Conservation (phyloP, 2,113 vertebrate genomes). For the Callipepla californica region DNA sequence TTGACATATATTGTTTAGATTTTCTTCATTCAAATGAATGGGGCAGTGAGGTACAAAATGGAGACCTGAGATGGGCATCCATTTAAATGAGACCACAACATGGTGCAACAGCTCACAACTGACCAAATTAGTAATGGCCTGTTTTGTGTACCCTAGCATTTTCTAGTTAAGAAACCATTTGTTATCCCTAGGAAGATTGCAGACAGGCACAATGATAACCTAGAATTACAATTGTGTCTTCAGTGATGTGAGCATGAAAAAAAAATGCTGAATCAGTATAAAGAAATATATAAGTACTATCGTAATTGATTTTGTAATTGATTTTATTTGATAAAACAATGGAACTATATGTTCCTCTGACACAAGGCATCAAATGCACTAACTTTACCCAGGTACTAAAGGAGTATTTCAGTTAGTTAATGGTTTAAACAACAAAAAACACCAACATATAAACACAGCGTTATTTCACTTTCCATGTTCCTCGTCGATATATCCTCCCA, state of each 20-base stretch:
- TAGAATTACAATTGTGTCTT: background rate
- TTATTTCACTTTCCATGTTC: background rate
- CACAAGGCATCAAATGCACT: fast-evolving
- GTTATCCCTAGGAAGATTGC: background rate
- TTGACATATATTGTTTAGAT: background rate
- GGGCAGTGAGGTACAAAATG: background rate
- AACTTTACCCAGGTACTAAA: background rate
- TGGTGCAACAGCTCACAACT: background rate
- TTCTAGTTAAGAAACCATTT: background rate
- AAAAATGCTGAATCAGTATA: background rate
- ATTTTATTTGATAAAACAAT: background rate
- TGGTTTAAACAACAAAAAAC: background rate
- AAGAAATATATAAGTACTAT: background rate
- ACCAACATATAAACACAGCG: no score
- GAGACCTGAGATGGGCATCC: background rate
- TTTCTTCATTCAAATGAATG: background rate
- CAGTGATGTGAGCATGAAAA: background rate
- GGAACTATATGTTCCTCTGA: background rate
- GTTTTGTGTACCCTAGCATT: background rate
- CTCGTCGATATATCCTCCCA: background rate
- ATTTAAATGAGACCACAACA: background rate
- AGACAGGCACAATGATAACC: background rate
- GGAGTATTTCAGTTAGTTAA: background rate
- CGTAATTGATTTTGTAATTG: background rate
- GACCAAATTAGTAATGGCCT: background rate